Evolutionary conservation across 2,113 vertebrate species (phyloP).

Genomic region (Mustela lutreola): DNA sequence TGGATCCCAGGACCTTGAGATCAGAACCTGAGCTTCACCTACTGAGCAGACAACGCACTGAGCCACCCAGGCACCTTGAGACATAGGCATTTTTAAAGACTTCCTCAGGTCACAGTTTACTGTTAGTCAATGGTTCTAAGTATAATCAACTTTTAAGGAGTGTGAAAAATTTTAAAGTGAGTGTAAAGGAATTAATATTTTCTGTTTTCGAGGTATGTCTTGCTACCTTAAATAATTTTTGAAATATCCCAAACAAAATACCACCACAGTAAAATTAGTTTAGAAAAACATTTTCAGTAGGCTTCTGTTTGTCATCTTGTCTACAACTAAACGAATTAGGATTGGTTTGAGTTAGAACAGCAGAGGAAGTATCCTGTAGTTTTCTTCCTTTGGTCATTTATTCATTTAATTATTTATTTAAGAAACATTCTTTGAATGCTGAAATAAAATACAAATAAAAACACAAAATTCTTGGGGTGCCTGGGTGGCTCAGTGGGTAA

Average conservation of each 20-base stretch:
- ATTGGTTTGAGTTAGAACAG: background rate
- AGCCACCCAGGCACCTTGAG: too few relatives aligned
- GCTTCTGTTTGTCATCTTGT: background rate
- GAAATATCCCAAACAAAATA: slow-evolving; percentile 30
- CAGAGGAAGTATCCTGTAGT: background rate
- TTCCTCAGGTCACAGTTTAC: background rate
- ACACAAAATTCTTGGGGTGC: background rate
- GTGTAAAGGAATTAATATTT: slow-evolving; percentile 15
- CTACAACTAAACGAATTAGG: background rate
- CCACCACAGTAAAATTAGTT: background rate
- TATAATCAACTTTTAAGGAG: background rate
- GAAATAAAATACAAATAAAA: slow-evolving; percentile 32
- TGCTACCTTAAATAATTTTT: background rate
- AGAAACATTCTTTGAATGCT: background rate
- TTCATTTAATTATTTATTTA: background rate
- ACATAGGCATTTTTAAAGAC: background rate
- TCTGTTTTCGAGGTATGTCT: background rate
- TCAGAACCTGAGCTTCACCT: background rate
- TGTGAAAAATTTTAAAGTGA: background rate
- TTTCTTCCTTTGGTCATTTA: background rate
- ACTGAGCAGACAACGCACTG: too few relatives aligned
- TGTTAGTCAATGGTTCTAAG: background rate
- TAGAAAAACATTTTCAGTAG: background rate
- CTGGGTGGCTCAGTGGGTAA: too few relatives aligned
- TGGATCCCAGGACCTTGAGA: background rate